Evolutionary conservation across 2,888 invertebrate species (phyloP).

Genomic region (Lissocephala sabroskyi): DNA sequence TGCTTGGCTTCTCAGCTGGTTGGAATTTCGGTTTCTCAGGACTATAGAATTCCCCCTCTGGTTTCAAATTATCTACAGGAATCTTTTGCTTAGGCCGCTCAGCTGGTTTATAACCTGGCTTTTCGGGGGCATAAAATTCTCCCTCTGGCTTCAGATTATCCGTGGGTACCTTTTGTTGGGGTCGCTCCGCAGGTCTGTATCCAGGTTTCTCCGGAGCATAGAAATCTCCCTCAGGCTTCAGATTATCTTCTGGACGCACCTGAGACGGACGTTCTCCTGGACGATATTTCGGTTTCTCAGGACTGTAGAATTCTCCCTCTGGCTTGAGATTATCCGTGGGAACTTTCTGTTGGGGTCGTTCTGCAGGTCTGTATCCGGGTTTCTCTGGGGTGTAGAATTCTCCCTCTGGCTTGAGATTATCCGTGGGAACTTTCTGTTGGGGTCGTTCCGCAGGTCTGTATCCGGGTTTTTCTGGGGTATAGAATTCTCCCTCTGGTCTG

Average conservation of each 20-base stretch:
- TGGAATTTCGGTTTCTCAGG: constrained; percentile 70
- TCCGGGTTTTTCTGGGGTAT: constrained; percentile 72
- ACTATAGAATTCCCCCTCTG: constrained; percentile 72
- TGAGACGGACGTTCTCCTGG: constrained; percentile 73
- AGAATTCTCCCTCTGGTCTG: constrained; percentile 74
- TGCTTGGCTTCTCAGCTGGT: constrained; percentile 73
- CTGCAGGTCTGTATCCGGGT: constrained; percentile 71
- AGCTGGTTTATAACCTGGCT: constrained; percentile 60
- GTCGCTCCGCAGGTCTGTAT: constrained; percentile 73
- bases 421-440: constrained; percentile 75
- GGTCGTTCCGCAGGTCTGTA: constrained; percentile 73
- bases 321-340: constrained; percentile 74
- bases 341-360: constrained; percentile 73
- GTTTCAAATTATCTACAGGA: constrained; percentile 73
- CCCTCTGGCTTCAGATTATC: constrained; percentile 75
- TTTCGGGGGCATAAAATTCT: constrained; percentile 70
- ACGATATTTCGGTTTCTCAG: constrained; percentile 67
- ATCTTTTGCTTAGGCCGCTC: constrained; percentile 71
- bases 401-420: constrained; percentile 73
- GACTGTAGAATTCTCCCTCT: constrained; percentile 49
- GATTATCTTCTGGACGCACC: constrained; percentile 74
- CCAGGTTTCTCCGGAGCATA: constrained; percentile 71
- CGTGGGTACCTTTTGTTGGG: constrained; percentile 72
- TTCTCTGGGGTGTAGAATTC: constrained; percentile 70
- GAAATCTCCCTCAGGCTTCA: constrained; percentile 77